A percentile compares a stretch with the other conserved stretches of the same genome.
These are phyloP conservation scores for Lutraria rhynchaena DNA, from an alignment of 1,140 invertebrate genomes.

Conservation along the genomic window DNA sequence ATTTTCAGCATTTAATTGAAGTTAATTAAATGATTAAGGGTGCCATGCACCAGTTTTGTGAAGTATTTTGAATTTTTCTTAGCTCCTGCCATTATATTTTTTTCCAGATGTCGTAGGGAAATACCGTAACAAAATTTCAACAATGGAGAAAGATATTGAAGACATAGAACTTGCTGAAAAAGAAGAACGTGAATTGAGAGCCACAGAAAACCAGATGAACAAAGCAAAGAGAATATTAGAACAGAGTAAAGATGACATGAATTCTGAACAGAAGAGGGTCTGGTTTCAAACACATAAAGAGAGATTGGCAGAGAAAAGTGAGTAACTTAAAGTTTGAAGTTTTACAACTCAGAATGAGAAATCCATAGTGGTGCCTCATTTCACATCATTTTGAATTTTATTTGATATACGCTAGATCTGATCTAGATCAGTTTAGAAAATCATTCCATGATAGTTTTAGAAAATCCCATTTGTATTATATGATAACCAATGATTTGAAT, in stretches of 20 bases:
- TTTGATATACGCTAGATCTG: too few species aligned
- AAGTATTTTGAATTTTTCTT: too few species aligned
- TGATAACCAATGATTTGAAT: not conserved
- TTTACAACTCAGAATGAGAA: too few species aligned
- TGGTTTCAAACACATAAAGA: slow-evolving; percentile 95
- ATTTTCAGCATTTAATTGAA: too few species aligned
- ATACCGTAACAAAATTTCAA: slow-evolving; percentile 89
- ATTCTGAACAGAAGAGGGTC: slow-evolving; percentile 14
- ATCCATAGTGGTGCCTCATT: too few species aligned
- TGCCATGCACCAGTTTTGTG: too few species aligned
- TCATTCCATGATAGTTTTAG: too few species aligned
- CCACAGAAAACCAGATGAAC: slow-evolving; percentile 92
- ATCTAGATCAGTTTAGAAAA: too few species aligned
- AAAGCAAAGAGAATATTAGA: slow-evolving; percentile 89
- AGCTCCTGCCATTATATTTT: not conserved
- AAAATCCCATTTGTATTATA: too few species aligned
- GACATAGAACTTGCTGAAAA: slow-evolving; percentile 92
- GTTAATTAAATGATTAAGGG: too few species aligned
- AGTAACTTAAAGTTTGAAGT: too few species aligned
- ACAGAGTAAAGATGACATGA: slow-evolving; percentile 80
- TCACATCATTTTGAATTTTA: too few species aligned
- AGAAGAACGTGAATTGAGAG: slow-evolving; percentile 91
- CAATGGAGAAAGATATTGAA: slow-evolving; percentile 90
- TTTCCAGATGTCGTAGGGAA: slow-evolving; percentile 91
- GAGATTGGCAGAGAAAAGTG: slow-evolving; percentile 90